phyloP scores from a whole-genome alignment of 2,113 vertebrate genomes.

The Myiagra hebetior region DNA sequence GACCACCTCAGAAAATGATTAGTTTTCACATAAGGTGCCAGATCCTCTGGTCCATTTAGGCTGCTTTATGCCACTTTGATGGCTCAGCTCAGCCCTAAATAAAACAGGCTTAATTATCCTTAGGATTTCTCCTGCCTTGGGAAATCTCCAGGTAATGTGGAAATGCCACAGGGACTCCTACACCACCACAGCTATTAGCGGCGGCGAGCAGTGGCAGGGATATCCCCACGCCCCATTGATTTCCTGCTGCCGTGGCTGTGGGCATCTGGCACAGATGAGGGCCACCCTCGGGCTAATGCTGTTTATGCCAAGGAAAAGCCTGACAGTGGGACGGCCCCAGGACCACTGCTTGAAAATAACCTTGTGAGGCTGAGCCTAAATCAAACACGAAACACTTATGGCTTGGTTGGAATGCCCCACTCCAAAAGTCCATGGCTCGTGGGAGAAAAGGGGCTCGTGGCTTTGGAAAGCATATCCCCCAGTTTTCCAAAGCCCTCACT shows the following conservation, averaged over 20 bases:
- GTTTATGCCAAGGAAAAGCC: constrained; percentile 28
- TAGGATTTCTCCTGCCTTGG: constrained; percentile 65
- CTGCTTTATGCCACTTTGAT: constrained; percentile 61
- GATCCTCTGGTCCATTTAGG: constrained; percentile 64
- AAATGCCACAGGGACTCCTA: constrained; percentile 55
- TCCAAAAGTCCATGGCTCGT: accelerated
- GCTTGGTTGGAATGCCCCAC: neutral
- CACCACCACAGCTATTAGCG: constrained; percentile 46
- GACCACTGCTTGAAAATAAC: neutral
- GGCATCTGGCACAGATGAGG: constrained; percentile 48
- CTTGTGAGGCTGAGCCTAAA: neutral
- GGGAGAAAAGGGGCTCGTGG: neutral
- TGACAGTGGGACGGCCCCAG: neutral
- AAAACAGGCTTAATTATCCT: constrained; percentile 67
- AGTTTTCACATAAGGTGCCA: constrained; percentile 51
- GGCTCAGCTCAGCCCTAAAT: constrained; percentile 64
- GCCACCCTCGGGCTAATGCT: constrained; percentile 7
- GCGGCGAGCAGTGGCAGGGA: neutral
- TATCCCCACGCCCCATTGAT: constrained; percentile 60
- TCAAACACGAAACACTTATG: neutral
- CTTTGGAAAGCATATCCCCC: neutral
- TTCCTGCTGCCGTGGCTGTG: constrained; percentile 52
- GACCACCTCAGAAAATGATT: constrained; percentile 52
- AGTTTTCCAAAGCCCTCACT: neutral
- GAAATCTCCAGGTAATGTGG: constrained; percentile 69